Conservation (phyloP, 2,888 invertebrate genomes). For the Sepiola atlantica region DNA sequence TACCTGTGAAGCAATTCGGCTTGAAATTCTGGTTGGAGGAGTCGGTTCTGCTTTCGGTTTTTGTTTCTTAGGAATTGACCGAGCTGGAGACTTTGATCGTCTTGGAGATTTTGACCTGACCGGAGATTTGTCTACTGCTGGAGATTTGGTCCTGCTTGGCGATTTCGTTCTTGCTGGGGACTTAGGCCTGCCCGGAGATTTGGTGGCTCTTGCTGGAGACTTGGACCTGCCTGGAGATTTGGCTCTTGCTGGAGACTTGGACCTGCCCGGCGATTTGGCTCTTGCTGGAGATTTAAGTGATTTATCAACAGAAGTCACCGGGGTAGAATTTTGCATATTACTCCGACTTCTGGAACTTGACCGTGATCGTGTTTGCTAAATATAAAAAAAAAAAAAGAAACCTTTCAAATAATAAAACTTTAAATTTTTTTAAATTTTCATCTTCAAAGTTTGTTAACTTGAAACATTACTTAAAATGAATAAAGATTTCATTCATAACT, state of each 20-base stretch:
- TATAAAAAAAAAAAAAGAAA: background rate
- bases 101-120: background rate
- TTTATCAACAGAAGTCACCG: background rate
- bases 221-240: background rate
- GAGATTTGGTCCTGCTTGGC: background rate
- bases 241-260: background rate
- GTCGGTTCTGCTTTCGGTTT: background rate
- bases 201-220: background rate
- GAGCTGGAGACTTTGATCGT: background rate
- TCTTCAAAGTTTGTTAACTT: too few relatives aligned
- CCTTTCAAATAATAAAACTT: background rate
- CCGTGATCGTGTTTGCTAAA: background rate
- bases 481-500: too few relatives aligned
- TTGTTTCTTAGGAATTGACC: background rate
- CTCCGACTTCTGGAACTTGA: constrained; percentile 41
- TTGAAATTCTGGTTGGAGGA: constrained; percentile 32
- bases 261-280: background rate
- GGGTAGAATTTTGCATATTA: background rate
- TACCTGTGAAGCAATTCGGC: constrained; percentile 32
- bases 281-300: background rate
- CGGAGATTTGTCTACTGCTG: background rate
- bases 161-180: background rate
- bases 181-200: background rate
- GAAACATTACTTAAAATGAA: too few relatives aligned
- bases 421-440: too few relatives aligned